These are phyloP conservation scores for Hepsetus odoe DNA, from an alignment of 2,113 vertebrate species.

Conservation along the genomic window DNA sequence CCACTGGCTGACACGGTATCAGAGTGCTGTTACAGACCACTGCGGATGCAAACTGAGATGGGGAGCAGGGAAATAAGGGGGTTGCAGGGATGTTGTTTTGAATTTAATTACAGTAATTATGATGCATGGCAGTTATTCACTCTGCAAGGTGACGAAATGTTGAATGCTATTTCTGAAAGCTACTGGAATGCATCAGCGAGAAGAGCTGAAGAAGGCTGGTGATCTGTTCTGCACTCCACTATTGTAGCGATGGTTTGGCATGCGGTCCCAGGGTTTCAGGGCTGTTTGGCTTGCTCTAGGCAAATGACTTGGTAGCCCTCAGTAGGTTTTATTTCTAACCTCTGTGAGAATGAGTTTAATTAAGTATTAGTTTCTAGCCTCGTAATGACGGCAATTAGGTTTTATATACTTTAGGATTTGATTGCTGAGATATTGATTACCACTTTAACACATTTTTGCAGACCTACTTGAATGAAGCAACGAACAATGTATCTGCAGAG, in stretches of 20 bases:
- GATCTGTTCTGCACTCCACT: slow-evolving; percentile 10
- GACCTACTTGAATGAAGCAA: slow-evolving; percentile 25
- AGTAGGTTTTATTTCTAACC: slow-evolving; percentile 13
- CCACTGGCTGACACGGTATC: not conserved
- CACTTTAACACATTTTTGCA: not conserved
- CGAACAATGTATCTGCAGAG: slow-evolving; percentile 31
- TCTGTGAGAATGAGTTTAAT: slow-evolving; percentile 17
- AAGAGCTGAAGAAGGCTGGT: slow-evolving; percentile 16
- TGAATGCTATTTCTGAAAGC: slow-evolving; percentile 46
- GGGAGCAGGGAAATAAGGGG: not conserved
- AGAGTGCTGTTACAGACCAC: not conserved
- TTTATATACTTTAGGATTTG: slow-evolving; percentile 31
- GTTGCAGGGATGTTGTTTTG: slow-evolving; percentile 37
- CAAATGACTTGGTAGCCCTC: slow-evolving; percentile 31
- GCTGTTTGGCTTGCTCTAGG: slow-evolving; percentile 30
- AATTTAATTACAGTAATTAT: slow-evolving; percentile 54
- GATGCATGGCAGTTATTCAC: slow-evolving; percentile 48
- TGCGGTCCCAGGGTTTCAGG: slow-evolving; percentile 18
- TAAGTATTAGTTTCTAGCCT: slow-evolving; percentile 25
- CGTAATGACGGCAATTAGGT: slow-evolving; percentile 42
- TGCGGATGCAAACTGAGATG: not conserved
- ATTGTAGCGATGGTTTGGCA: slow-evolving; percentile 47
- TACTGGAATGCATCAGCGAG: slow-evolving; percentile 36
- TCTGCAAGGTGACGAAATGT: slow-evolving; percentile 49
- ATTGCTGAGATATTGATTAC: slow-evolving; percentile 41